A percentile compares a stretch with the other conserved stretches of the same genome.
Evolutionary conservation across 2,888 invertebrate genomes (phyloP).

Genomic region (Isotomurus palustris): DNA sequence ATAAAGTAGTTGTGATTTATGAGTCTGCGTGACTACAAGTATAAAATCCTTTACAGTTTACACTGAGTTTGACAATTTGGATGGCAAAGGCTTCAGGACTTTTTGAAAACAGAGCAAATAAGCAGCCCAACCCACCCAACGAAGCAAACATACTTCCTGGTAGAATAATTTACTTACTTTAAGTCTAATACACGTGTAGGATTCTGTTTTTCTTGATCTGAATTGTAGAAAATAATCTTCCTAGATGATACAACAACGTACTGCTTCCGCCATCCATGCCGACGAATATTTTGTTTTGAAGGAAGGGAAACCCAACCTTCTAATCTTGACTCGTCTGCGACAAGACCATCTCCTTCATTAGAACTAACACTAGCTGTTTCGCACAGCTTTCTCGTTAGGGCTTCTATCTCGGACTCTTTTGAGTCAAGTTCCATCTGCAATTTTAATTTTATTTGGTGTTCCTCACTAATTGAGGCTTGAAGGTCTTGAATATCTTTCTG

Average conservation of each 20-base stretch:
- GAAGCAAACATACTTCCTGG: too few species aligned
- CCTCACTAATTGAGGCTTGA: conserved; percentile 76
- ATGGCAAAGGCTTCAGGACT: too few species aligned
- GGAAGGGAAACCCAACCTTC: conserved; percentile 97
- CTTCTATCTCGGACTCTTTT: conserved; percentile 94
- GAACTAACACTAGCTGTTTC: conserved; percentile 45
- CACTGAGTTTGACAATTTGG: too few species aligned
- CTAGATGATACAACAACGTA: conserved; percentile 94
- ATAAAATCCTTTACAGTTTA: too few species aligned
- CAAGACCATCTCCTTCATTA: conserved; percentile 41
- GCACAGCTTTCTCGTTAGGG: conserved; percentile 53
- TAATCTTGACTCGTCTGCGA: conserved; percentile 61
- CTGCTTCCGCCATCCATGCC: conserved; percentile 95
- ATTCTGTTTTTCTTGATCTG: conserved; percentile 88
- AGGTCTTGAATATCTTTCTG: conserved; percentile 81
- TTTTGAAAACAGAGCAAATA: too few species aligned
- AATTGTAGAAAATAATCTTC: conserved; percentile 95
- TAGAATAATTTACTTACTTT: too few species aligned
- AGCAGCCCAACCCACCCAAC: too few species aligned
- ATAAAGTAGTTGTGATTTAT: too few species aligned
- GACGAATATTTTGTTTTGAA: conserved; percentile 87
- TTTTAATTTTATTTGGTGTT: conserved; percentile 68
- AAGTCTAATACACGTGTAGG: conserved; percentile 92
- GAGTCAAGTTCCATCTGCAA: conserved; percentile 95
- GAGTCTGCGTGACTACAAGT: too few species aligned